A percentile compares a stretch with the other conserved stretches of the same genome.
These are phyloP conservation scores for Montipora sp. DNA, from an alignment of 64 coral and sea anemone species.

Conservation along the genomic window DNA sequence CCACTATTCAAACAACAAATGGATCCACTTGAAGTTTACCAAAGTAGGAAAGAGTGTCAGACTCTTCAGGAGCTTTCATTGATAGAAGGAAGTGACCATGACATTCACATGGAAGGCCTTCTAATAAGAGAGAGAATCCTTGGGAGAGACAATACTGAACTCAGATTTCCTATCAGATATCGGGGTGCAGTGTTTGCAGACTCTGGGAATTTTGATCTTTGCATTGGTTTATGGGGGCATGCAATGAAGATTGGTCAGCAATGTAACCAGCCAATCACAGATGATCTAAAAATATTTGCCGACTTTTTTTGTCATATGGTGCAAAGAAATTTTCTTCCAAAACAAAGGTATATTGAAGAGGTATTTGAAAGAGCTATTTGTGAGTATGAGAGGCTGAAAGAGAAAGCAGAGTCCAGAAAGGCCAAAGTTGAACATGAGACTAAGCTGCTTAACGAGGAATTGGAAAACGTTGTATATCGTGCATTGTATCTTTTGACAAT, in stretches of 20 bases:
- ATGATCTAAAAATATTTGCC: conserved; percentile 82
- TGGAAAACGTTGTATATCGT: conserved; percentile 69
- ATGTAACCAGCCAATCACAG: conserved; percentile 57
- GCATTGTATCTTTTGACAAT: conserved; percentile 79
- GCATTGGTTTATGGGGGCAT: conserved; percentile 84
- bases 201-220: conserved; percentile 83
- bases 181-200: conserved; percentile 87
- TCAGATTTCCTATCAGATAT: conserved; percentile 76
- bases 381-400: conserved; percentile 71
- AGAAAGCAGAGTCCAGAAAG: conserved; percentile 52
- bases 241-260: conserved; percentile 87
- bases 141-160: conserved; percentile 62
- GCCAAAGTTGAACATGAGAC: conserved; percentile 33
- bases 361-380: conserved; percentile 60
- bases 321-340: conserved; percentile 70
- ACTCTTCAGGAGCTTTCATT: conserved; percentile 51
- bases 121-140: conserved; percentile 86
- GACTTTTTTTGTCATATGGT: conserved; percentile 91
- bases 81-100: conserved; percentile 45
- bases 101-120: conserved; percentile 82
- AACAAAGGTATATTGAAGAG: conserved; percentile 43
- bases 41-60: conserved; percentile 80
- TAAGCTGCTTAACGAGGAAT: conserved; percentile 51
- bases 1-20: conserved; percentile 48
- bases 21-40: conserved; percentile 76